Evolutionary conservation across 2,113 vertebrate species (phyloP), one percentile per base, ranked within the genome.

Genomic region (Silurus meridionalis): DNA sequence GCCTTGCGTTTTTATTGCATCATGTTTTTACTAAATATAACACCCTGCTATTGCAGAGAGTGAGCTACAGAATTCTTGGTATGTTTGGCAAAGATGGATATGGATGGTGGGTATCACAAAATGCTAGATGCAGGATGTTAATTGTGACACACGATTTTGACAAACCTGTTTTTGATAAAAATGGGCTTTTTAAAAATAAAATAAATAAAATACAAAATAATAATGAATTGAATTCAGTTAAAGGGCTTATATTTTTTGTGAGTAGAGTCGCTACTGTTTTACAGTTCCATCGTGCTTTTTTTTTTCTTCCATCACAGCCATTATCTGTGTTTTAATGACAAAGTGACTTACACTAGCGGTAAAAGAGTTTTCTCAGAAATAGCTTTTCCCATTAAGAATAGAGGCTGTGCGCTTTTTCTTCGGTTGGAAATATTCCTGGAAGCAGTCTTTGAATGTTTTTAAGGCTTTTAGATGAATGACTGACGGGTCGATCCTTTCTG

Each of bases 1-100:
- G 53, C 37, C 28, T 79, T 79, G n/a, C 53, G 28, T n/a, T 79
- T 17, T 4, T 79, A 58, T 79, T 79, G 77, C 77, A 28, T 79
- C 74, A 78, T 21, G 17, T 25, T 25, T 55, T 78, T 55, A 28
- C 52, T 15, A 55, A 55, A 78, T 78, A 78, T 78, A 55, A 55
- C 1, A 19, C n/a, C 1, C 28, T 79, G n/a, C n/a, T 25, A 19
- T 37, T 37, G 28, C 19, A 28, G 52, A 8, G 14, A 58, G 15
- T 17, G 19, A 52, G n/a, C 6, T 79, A 2, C 53, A 57, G 53
- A 78, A 57, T 8, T 28, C 14, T 57, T 4, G 1, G 53, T 57
- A 1, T 25, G 4, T 23, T 37, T 58, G n/a, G 25, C 7, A 55
- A 8, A 75, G 19, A 21, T 52, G 19, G 48, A 1, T 5, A 74